phyloP scores from a whole-genome alignment of 2,113 vertebrate genomes.

The Nannobrachium achirus region DNA sequence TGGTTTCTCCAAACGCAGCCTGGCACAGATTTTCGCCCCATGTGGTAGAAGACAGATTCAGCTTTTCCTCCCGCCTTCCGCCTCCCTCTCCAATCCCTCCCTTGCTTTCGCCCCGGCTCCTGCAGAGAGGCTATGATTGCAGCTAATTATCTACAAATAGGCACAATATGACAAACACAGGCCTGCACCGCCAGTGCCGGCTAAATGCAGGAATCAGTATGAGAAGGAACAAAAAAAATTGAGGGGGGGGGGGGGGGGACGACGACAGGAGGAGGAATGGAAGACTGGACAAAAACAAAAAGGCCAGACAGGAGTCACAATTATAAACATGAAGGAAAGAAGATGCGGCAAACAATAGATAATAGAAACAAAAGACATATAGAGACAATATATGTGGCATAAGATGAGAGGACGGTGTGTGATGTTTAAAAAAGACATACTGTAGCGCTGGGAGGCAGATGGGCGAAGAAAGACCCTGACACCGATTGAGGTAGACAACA shows the following conservation, averaged over 20 bases:
- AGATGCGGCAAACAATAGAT: conserved; percentile 41
- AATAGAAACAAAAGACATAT: conserved; percentile 56
- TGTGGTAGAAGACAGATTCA: conserved; percentile 68
- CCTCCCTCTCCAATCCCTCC: conserved; percentile 49
- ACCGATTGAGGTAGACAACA: conserved; percentile 46
- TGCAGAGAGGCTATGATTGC: conserved; percentile 69
- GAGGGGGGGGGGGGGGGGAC: conserved; percentile 39
- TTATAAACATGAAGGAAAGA: conserved; percentile 11
- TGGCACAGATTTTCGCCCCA: conserved; percentile 62
- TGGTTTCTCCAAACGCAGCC: conserved; percentile 55
- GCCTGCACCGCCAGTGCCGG: conserved; percentile 59
- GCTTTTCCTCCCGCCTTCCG: conserved; percentile 48
- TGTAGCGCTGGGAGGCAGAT: conserved; percentile 54
- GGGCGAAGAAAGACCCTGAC: conserved; percentile 60
- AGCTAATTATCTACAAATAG: conserved; percentile 82
- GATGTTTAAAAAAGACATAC: conserved; percentile 52
- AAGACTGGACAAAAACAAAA: conserved; percentile 49
- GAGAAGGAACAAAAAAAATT: neutral
- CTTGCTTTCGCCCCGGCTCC: conserved; percentile 35
- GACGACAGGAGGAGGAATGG: conserved; percentile 37
- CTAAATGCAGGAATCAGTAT: conserved; percentile 62
- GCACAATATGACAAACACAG: conserved; percentile 75
- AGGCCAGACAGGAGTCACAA: conserved; percentile 58
- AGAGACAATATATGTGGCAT: conserved; percentile 52
- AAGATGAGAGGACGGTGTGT: conserved; percentile 53